These are phyloP conservation scores for Drepana arcuata DNA, from an alignment of 1,140 invertebrate genomes.

Conservation along the genomic window DNA sequence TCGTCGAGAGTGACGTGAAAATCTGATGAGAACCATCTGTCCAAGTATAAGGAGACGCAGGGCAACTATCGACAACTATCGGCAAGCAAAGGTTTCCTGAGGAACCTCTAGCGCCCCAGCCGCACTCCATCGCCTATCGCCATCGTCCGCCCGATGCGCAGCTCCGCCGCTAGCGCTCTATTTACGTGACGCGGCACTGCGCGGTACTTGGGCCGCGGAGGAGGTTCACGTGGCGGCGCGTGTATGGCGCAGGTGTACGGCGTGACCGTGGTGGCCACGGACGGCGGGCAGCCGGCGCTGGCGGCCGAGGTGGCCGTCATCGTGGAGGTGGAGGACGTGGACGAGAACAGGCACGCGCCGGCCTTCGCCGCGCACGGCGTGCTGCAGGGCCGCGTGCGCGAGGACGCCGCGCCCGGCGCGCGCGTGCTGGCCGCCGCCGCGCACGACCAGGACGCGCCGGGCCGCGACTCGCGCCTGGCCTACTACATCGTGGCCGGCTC, in stretches of 20 bases:
- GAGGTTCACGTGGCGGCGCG: not conserved
- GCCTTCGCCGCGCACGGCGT: constrained; percentile 86
- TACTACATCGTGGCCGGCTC: constrained; percentile 92
- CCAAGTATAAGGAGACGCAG: too few species aligned
- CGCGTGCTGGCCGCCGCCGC: constrained; percentile 85
- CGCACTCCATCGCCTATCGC: too few species aligned
- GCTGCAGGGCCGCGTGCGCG: constrained; percentile 78
- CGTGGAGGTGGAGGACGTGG: constrained; percentile 93
- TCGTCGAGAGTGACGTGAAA: too few species aligned
- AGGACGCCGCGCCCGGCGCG: constrained; percentile 83
- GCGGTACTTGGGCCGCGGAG: too few species aligned
- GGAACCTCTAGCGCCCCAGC: too few species aligned
- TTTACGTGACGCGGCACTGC: not conserved
- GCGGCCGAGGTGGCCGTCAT: constrained; percentile 83
- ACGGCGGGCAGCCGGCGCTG: constrained; percentile 82
- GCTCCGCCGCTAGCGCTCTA: too few species aligned
- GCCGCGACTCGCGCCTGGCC: constrained; percentile 83
- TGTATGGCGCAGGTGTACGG: constrained; percentile 77
- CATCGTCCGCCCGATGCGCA: too few species aligned
- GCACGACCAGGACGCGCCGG: constrained; percentile 82
- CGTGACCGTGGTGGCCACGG: constrained; percentile 85
- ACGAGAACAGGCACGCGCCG: constrained; percentile 83
- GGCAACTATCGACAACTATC: too few species aligned
- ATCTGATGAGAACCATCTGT: too few species aligned
- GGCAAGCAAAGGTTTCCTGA: too few species aligned